A percentile compares a stretch with the other conserved stretches of the same genome.
Evolutionary conservation across 2,797 vertebrate genomes (phyloP).

Genomic region (Philypnodon macrostomus): DNA sequence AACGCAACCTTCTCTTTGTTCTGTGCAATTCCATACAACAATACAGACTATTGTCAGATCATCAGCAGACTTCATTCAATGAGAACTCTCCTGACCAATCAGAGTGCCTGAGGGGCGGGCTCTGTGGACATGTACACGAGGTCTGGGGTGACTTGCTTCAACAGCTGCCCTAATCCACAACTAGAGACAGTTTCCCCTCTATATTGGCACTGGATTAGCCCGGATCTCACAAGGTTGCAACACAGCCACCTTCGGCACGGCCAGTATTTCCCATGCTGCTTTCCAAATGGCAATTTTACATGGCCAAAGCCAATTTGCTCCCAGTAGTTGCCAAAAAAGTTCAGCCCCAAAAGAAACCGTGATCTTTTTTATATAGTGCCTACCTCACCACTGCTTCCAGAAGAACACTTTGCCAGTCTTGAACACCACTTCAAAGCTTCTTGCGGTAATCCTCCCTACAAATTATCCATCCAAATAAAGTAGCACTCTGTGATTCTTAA

Average conservation of each 20-base stretch:
- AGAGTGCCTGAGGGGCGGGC: constrained; percentile 35
- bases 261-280: constrained; percentile 62
- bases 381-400: constrained; percentile 46
- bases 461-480: constrained; percentile 28
- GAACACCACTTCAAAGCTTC: constrained; percentile 46
- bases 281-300: constrained; percentile 62
- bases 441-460: constrained; percentile 39
- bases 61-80: constrained; percentile 65
- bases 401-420: constrained; percentile 42
- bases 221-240: constrained; percentile 51
- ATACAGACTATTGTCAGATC: constrained; percentile 71
- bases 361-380: constrained; percentile 53
- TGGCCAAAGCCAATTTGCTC: constrained; percentile 28
- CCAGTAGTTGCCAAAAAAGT: constrained; percentile 33
- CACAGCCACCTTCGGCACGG: constrained; percentile 40
- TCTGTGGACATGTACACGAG: constrained; percentile 49
- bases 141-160: constrained; percentile 62
- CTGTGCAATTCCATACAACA: constrained; percentile 62
- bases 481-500: constrained; percentile 34
- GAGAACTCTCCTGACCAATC: constrained; percentile 61
- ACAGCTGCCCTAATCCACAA: constrained; percentile 72
- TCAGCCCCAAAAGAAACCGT: constrained; percentile 38
- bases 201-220: constrained; percentile 54
- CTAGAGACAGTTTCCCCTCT: constrained; percentile 58
- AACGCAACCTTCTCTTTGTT: constrained; percentile 54